Conservation (phyloP, 2,888 invertebrate species). For the Ephialtes manifestator region DNA sequence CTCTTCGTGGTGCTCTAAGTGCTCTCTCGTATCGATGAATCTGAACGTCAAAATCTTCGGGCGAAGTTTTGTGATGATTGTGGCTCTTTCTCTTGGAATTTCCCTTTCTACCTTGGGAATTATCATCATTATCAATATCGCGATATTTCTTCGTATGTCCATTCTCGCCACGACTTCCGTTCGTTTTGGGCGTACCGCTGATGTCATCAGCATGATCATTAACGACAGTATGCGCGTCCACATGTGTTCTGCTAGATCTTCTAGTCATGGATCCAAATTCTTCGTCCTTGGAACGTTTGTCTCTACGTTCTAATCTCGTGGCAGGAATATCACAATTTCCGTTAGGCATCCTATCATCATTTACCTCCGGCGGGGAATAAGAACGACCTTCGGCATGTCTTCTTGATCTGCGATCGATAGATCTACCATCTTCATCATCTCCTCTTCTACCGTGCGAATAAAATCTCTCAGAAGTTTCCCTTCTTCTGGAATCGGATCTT, state of each 20-base stretch:
- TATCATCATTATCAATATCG: constrained; percentile 71
- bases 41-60: constrained; percentile 79
- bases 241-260: constrained; percentile 33
- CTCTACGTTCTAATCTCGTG: constrained; percentile 22
- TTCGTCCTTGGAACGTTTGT: constrained; percentile 40
- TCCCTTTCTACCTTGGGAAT: constrained; percentile 73
- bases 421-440: constrained; percentile 21
- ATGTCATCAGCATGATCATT: constrained; percentile 44
- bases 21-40: constrained; percentile 78
- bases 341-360: constrained; percentile 52
- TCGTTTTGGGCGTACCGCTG: constrained; percentile 17
- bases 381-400: constrained; percentile 68
- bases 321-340: constrained; percentile 31
- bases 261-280: constrained; percentile 23
- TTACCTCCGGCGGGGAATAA: constrained; percentile 49
- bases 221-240: constrained; percentile 32
- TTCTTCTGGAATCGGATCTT: constrained; percentile 12
- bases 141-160: constrained; percentile 62
- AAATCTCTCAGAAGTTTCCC: constrained; percentile 21
- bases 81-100: constrained; percentile 61
- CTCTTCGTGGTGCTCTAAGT: constrained; percentile 70
- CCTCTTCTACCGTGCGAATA: constrained; percentile 31
- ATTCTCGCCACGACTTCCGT: constrained; percentile 50
- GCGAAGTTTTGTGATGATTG: constrained; percentile 49
- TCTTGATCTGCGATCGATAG: constrained; percentile 68